These are phyloP conservation scores for Drosophila melanogaster DNA, from an alignment of 1,140 invertebrate genomes.

Conservation along the genomic window Release_6_plus_ISO1_MT NT_033777.3:6853501-6854000, in stretches of 20 bases:
- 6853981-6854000: slow-evolving; percentile 50
- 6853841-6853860: slow-evolving; percentile 58
- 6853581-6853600: slow-evolving; percentile 48
- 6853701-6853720: slow-evolving; percentile 70
- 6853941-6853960: slow-evolving; percentile 70
- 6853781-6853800: slow-evolving; percentile 66
- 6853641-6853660: slow-evolving; percentile 64
- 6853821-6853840: slow-evolving; percentile 26
- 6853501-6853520: slow-evolving; percentile 82
- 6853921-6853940: slow-evolving; percentile 49
- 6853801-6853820: slow-evolving; percentile 5
- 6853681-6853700: slow-evolving; percentile 74
- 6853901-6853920: slow-evolving; percentile 21
- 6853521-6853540: slow-evolving; percentile 69
- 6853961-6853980: slow-evolving; percentile 74
- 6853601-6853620: slow-evolving; percentile 62
- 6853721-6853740: slow-evolving; percentile 25
- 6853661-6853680: slow-evolving; percentile 61
- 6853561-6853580: slow-evolving; percentile 59
- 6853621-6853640: slow-evolving; percentile 58
- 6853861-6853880: slow-evolving; percentile 50
- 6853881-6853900: slow-evolving; percentile 41
- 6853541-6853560: slow-evolving; percentile 28
- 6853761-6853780: slow-evolving; percentile 80
- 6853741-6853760: slow-evolving; percentile 69